phyloP scores from a whole-genome alignment of 2,888 invertebrate genomes.

The Prionchulus punctatus region DNA sequence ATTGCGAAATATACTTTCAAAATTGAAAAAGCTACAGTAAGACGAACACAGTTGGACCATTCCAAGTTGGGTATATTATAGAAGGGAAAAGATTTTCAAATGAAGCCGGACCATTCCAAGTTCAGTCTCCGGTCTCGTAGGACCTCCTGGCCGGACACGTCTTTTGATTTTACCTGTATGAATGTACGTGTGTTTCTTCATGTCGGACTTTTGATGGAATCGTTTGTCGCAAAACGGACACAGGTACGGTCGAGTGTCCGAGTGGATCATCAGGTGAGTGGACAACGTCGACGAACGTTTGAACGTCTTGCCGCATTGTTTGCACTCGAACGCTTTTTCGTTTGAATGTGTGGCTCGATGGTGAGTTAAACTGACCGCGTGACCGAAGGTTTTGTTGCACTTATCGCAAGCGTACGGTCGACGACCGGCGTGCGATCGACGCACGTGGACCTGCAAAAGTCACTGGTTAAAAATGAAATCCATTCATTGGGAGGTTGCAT shows the following conservation, averaged over 20 bases:
- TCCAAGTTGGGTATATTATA: too few relatives aligned
- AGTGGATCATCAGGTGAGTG: slow-evolving; percentile 85
- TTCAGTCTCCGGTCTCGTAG: too few relatives aligned
- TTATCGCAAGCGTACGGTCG: slow-evolving; percentile 88
- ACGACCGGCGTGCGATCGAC: slow-evolving; percentile 73
- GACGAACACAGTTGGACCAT: too few relatives aligned
- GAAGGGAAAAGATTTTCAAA: too few relatives aligned
- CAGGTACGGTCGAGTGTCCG: slow-evolving; percentile 87
- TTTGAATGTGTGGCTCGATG: slow-evolving; percentile 47
- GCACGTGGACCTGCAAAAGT: slow-evolving; percentile 51
- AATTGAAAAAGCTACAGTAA: too few relatives aligned
- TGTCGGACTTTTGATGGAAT: slow-evolving; percentile 97
- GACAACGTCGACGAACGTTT: slow-evolving; percentile 77
- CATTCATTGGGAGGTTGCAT: too few relatives aligned
- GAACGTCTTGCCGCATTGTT: slow-evolving; percentile 91
- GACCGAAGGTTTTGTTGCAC: slow-evolving; percentile 94
- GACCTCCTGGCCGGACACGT: too few relatives aligned
- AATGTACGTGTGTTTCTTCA: slow-evolving; percentile 98
- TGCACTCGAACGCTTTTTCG: slow-evolving; percentile 63
- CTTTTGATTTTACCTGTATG: slow-evolving; percentile 72
- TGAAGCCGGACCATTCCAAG: too few relatives aligned
- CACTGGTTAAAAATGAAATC: too few relatives aligned
- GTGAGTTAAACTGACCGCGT: slow-evolving; percentile 86
- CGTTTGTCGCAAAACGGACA: slow-evolving; percentile 95
- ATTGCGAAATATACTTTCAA: too few relatives aligned